Percentiles rank a stretch among this genome's conserved stretches.
phyloP scores from a whole-genome alignment of 2,113 vertebrate species.

The Hypocryptadius cinnamomeus region DNA sequence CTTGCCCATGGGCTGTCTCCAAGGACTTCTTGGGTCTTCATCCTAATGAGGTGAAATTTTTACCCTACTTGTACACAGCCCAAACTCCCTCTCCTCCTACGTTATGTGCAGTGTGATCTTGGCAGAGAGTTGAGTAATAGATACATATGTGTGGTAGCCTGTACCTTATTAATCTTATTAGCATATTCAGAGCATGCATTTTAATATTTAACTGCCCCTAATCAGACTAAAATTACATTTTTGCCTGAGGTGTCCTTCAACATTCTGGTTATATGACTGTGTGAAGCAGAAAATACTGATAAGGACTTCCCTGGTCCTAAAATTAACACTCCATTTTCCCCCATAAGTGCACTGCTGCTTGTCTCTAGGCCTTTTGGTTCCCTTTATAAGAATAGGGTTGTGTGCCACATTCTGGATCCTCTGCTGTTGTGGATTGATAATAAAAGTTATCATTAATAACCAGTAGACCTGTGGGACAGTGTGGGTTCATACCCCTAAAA shows the following conservation, averaged over 20 bases:
- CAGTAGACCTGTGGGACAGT: neutral
- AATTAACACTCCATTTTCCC: rapidly evolving
- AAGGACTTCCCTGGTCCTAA: neutral
- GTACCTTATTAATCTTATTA: neutral
- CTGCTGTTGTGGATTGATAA: neutral
- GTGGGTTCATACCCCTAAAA: neutral
- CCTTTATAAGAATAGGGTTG: too few species aligned
- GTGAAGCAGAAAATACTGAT: neutral
- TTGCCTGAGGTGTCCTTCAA: neutral
- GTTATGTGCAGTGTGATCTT: neutral
- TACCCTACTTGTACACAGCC: neutral
- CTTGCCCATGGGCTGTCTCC: neutral
- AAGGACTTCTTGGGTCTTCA: neutral
- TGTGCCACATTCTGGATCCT: neutral
- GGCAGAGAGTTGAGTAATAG: neutral
- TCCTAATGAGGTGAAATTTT: neutral
- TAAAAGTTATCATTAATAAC: neutral
- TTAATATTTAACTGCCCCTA: neutral
- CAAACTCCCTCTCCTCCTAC: neutral
- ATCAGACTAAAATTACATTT: neutral
- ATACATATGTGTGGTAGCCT: neutral
- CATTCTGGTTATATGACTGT: neutral
- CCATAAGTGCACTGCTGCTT: neutral
- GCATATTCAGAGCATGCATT: neutral
- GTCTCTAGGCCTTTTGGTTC: neutral